A percentile compares a stretch with the other conserved stretches of the same genome.
Evolutionary conservation across 2,888 invertebrate genomes (phyloP).

Genomic region (Orthosia incerta): DNA sequence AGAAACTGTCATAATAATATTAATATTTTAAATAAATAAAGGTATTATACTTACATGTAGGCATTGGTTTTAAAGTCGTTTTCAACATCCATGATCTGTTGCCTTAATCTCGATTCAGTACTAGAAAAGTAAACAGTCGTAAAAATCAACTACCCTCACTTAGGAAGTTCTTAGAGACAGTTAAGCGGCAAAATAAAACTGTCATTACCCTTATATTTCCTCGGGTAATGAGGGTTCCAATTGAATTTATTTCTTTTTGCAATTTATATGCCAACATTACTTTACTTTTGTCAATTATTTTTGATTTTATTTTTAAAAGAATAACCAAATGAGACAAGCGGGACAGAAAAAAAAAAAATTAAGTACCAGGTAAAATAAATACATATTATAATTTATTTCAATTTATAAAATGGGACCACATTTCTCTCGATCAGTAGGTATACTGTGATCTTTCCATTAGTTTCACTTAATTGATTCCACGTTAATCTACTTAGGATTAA

Average conservation of each 20-base stretch:
- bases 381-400: slow-evolving; percentile 11
- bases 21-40: too few relatives aligned
- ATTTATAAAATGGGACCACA: background rate
- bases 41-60: too few relatives aligned
- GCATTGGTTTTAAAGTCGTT: too few relatives aligned
- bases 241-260: slow-evolving; percentile 53
- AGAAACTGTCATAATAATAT: too few relatives aligned
- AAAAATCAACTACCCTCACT: slow-evolving; percentile 44
- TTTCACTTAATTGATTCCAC: slow-evolving; percentile 1
- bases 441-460: background rate
- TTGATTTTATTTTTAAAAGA: slow-evolving; percentile 11
- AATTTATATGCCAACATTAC: slow-evolving; percentile 42
- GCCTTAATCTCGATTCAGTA: background rate
- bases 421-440: background rate
- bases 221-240: slow-evolving; percentile 53
- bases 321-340: background rate
- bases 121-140: slow-evolving; percentile 21
- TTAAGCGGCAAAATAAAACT: slow-evolving; percentile 46
- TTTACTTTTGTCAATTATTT: slow-evolving; percentile 33
- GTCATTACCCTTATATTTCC: slow-evolving; percentile 54
- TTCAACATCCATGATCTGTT: background rate
- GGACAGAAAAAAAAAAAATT: too few relatives aligned
- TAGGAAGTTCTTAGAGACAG: slow-evolving; percentile 44
- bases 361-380: background rate
- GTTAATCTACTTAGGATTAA: slow-evolving; percentile 1